A percentile compares a stretch with the other conserved stretches of the same genome.
Conservation (phyloP, 2,888 invertebrate species). For the Enchytraeus crypticus region DNA sequence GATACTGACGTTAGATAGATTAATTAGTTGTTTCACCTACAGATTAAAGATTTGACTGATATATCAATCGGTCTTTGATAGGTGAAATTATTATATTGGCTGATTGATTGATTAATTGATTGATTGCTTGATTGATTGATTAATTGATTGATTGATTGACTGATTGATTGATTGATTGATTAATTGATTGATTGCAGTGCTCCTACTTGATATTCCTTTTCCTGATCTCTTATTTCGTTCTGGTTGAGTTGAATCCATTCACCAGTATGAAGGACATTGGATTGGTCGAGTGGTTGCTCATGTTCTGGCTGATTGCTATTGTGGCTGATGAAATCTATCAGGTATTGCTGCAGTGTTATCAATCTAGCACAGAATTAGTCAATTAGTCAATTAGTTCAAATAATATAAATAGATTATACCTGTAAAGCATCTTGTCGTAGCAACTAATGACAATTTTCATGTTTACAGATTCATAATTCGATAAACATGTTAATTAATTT, state of each 20-base stretch:
- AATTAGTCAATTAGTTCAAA: too few relatives aligned
- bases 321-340: conserved; percentile 42
- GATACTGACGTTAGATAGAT: too few relatives aligned
- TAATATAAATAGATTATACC: too few relatives aligned
- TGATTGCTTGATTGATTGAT: too few relatives aligned
- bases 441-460: too few relatives aligned
- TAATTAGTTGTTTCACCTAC: too few relatives aligned
- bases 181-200: conserved; percentile 27
- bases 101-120: too few relatives aligned
- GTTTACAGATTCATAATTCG: too few relatives aligned
- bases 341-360: conserved; percentile 27
- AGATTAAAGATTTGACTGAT: not conserved
- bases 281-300: conserved; percentile 33
- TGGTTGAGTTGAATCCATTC: conserved; percentile 37
- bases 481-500: too few relatives aligned
- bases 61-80: not conserved
- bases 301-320: conserved; percentile 39
- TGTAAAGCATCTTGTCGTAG: too few relatives aligned
- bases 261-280: conserved; percentile 22
- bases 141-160: not conserved
- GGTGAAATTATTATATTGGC: too few relatives aligned
- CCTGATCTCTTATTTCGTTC: conserved; percentile 39
- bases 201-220: conserved; percentile 39
- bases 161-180: not conserved
- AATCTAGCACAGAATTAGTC: too few relatives aligned